Base-by-base conservation (phyloP, 2,888 invertebrate genomes). In the Deilephila porcellus region DNA sequence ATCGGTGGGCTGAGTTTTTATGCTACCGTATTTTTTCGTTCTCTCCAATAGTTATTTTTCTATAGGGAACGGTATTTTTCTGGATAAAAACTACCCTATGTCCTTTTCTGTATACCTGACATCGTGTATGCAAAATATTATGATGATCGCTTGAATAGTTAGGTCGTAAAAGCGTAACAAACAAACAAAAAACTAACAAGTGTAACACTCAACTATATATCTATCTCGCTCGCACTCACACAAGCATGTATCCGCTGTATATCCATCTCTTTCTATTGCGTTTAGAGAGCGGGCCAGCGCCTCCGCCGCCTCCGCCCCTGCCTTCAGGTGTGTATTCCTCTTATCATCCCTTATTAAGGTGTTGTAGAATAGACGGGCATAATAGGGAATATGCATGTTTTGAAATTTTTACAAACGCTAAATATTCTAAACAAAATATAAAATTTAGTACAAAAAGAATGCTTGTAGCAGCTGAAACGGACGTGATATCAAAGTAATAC, bases 301-400 rank as follows among this genome's bases (percentile, higher is more conserved):
- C 76, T 62, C 79, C 79, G 64, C 79, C 79, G 34, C 78, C 73
- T 56, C 73, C 73, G 67, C 77, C 76, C n/a, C 74, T 77, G 77
- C 79, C 78, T 17, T 77, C 78, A 74, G 78, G 76, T 77, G 8
- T 29, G 77, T 72, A 34, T 73, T 62, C 25, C 20, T 14, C 25
- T 5, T 17, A 14, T 52, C 5, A 25, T 4, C 20, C 14, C 45
- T 19, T 67, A 8, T 14, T 52, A 5, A 2, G 7, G 32, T 8
- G 19, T 34, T 19, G 34, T 56, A 56, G n/a, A n/a, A 56, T 56
- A 56, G 3, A 11, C 45, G 1, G 11, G 45, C 45, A 11, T 45
- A 45, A 8, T 45, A 45, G 3, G 45, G 11, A 11, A 45, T 45
- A 45, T 45, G 8, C 8, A 45, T 11, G 45, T 45, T 45, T 45